Evolutionary conservation across 2,888 invertebrate genomes (phyloP).

Genomic region (Antitype chi): DNA sequence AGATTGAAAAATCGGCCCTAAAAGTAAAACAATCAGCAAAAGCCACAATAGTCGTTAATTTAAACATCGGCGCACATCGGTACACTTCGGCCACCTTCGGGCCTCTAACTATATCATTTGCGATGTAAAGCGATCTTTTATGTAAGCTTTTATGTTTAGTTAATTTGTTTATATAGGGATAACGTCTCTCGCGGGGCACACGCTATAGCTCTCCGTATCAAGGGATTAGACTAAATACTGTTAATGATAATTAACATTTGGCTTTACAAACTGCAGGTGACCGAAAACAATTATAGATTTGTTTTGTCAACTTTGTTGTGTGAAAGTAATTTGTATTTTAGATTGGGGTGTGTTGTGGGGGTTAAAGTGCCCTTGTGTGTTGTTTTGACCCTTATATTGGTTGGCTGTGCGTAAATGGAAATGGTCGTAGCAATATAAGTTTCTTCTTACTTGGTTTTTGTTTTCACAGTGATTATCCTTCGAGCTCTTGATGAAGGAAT

Average conservation of each 20-base stretch:
- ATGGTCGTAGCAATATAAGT: not conserved
- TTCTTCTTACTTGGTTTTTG: not conserved
- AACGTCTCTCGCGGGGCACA: constrained; percentile 59
- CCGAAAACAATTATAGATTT: constrained; percentile 58
- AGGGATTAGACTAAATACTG: constrained; percentile 56
- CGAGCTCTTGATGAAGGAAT: not conserved
- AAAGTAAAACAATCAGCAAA: constrained; percentile 9
- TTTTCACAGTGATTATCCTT: not conserved
- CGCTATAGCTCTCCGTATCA: constrained; percentile 34
- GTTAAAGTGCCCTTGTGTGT: constrained; percentile 47
- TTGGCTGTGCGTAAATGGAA: constrained; percentile 4
- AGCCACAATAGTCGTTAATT: constrained; percentile 37
- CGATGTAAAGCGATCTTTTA: constrained; percentile 60
- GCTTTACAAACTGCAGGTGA: constrained; percentile 44
- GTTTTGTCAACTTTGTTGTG: constrained; percentile 49
- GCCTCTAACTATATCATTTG: constrained; percentile 51
- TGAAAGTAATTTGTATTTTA: constrained; percentile 47
- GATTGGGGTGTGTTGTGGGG: constrained; percentile 35
- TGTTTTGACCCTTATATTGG: constrained; percentile 41
- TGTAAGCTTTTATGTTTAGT: constrained; percentile 67
- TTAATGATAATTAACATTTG: constrained; percentile 61
- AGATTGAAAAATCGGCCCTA: not conserved
- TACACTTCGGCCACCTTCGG: constrained; percentile 45
- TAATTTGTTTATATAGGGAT: constrained; percentile 75
- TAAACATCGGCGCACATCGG: constrained; percentile 54